These are phyloP conservation scores for Apoda limacodes DNA, from an alignment of 2,888 invertebrate genomes.

Conservation along the genomic window DNA sequence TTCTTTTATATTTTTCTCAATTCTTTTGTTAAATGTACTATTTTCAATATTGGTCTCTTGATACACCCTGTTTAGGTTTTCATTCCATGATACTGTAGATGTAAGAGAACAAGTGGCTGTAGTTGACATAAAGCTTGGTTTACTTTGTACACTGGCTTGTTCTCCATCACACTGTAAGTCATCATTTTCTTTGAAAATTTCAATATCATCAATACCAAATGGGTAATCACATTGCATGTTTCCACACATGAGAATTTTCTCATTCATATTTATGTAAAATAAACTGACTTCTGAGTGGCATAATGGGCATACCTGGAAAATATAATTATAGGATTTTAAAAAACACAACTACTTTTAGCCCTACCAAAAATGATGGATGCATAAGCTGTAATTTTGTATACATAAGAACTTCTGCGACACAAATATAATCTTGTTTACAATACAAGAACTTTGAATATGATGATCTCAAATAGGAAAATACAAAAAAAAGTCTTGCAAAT, in stretches of 20 bases:
- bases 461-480: too few species aligned
- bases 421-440: neutral
- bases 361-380: constrained; percentile 11
- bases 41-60: constrained; percentile 22
- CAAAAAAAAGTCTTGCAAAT: too few species aligned
- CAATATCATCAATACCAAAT: constrained; percentile 36
- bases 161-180: constrained; percentile 23
- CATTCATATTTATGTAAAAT: constrained; percentile 37
- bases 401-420: neutral
- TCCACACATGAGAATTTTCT: constrained; percentile 45
- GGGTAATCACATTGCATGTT: constrained; percentile 43
- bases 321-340: neutral
- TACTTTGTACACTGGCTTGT: constrained; percentile 17
- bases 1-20: constrained; percentile 19
- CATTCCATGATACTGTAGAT: constrained; percentile 29
- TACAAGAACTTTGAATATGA: too few species aligned
- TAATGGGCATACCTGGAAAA: constrained; percentile 38
- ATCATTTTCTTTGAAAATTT: constrained; percentile 29
- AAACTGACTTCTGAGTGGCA: constrained; percentile 31
- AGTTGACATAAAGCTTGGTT: constrained; percentile 5
- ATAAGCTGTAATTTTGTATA: too few species aligned
- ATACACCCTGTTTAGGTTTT: constrained; percentile 3
- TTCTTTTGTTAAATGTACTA: constrained; percentile 27
- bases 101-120: constrained; percentile 23
- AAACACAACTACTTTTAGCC: constrained; percentile 13